A percentile compares a stretch with the other conserved stretches of the same genome.
These are phyloP conservation scores for Eurois occulta DNA, from an alignment of 2,888 invertebrate species.

Conservation along the genomic window DNA sequence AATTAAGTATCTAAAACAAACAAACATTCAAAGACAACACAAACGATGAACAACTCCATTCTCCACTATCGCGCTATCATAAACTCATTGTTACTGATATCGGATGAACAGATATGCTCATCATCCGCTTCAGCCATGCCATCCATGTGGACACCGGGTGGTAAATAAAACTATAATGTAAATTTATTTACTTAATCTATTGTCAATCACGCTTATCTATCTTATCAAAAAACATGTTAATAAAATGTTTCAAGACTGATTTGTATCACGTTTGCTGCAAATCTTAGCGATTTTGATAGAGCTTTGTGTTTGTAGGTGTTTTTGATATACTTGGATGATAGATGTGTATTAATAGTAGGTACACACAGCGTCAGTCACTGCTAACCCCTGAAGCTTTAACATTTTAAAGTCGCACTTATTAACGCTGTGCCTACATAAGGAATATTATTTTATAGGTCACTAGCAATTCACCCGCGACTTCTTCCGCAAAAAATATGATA, in stretches of 20 bases:
- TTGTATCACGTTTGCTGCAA: constrained; percentile 11
- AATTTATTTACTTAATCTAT: constrained; percentile 10
- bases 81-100: constrained; percentile 35
- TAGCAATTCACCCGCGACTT: no score
- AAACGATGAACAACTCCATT: constrained; percentile 12
- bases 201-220: constrained; percentile 36
- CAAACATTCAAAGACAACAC: background rate
- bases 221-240: constrained; percentile 48
- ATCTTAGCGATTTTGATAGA: background rate
- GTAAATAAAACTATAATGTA: constrained; percentile 17
- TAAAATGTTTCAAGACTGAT: constrained; percentile 14
- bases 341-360: background rate
- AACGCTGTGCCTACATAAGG: no score
- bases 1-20: constrained; percentile 4
- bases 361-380: no score
- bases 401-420: no score
- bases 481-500: no score
- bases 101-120: constrained; percentile 46
- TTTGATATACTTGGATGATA: background rate
- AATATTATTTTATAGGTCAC: background rate
- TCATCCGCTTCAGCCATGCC: constrained; percentile 38
- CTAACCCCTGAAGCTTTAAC: no score
- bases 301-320: background rate
- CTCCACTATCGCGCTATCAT: constrained; percentile 38
- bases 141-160: constrained; percentile 36